Percentiles rank a stretch among this genome's conserved stretches.
phyloP scores from a whole-genome alignment of 2,113 vertebrate genomes.

The Brienomyrus brachyistius region DNA sequence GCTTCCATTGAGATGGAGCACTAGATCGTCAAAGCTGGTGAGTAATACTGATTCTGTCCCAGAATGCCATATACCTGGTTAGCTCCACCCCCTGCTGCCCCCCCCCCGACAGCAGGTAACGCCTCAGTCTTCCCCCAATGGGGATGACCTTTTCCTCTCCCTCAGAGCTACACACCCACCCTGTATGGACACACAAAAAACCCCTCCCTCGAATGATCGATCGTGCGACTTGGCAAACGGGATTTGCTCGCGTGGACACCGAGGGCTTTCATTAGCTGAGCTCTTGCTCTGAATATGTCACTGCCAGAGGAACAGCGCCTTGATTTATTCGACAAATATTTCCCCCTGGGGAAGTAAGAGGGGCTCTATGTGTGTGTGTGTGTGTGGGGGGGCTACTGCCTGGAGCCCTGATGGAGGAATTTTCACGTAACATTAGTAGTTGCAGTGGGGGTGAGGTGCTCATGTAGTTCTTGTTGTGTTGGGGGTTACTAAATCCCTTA shows the following conservation, averaged over 20 bases:
- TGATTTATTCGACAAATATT: constrained; percentile 35
- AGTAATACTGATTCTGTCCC: background rate
- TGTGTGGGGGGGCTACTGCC: background rate
- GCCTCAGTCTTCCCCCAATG: background rate
- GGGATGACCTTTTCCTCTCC: background rate
- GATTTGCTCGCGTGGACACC: constrained; percentile 11
- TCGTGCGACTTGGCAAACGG: constrained; percentile 12
- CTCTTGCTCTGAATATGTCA: constrained; percentile 28
- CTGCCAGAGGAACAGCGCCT: constrained; percentile 21
- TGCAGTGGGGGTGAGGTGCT: background rate
- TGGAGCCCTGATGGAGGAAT: constrained; percentile 13
- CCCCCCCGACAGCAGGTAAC: background rate
- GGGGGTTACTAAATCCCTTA: constrained; percentile 1
- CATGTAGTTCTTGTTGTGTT: background rate
- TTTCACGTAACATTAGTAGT: background rate
- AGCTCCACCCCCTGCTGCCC: background rate
- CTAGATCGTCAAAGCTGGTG: background rate
- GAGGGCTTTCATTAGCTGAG: constrained; percentile 34
- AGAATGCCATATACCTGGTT: background rate
- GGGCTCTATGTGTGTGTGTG: background rate
- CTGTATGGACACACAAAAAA: background rate
- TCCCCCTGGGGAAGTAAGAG: constrained; percentile 21
- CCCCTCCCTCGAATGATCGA: constrained; percentile 27
- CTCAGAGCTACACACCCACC: too few relatives aligned
- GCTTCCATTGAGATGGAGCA: background rate